Evolutionary conservation across 2,113 vertebrate species (phyloP), one percentile per base, ranked within the genome.

Genomic region (Cyprinodon brontotheroides): DNA sequence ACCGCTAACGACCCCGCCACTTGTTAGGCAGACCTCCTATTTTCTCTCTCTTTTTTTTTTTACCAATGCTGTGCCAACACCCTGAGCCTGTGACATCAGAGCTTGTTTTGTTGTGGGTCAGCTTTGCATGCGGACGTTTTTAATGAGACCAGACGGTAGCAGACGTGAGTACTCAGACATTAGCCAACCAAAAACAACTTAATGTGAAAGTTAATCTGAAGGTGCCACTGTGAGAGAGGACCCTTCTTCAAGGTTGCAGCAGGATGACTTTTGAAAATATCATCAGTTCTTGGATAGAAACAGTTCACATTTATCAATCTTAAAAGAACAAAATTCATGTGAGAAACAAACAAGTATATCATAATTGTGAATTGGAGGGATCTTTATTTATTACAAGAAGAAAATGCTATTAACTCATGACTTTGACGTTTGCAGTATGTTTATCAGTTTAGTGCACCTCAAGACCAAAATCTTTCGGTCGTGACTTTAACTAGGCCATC

Each of bases 81-180:
- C 90, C 90, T 60, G 70, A 41, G 79, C 37, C 70, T 74, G 84
- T 91, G 91, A 93, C 90, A 91, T 93, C 89, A 93, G 91, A 87
- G 81, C 70, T 79, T 57, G 86, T 90, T 92, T 91, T 93, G 91
- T 89, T 92, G 91, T 92, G 92, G 91, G 85, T 85, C 88, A 73
- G 77, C 81, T 86, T 91, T 86, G 87, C 80, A 92, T 88, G 89
- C 12, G 85, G 91, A 92, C 81, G 22, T 40, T 72, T 92, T 92
- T 93, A 91, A 88, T 83, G 85, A 91, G 80, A 85, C 70, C 80
- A 93, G 89, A 88, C 87, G 79, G 85, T 74, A 83, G 85, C 75
- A 71, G 64, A 45, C 60, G 48, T 69, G 75, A 82, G 73, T 80
- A 40, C 50, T 47, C 71, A 83, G 78, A 50, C 43, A 68, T 69